Base-by-base conservation (phyloP, 2,113 vertebrate genomes). In the Cryptotis parvus region DNA sequence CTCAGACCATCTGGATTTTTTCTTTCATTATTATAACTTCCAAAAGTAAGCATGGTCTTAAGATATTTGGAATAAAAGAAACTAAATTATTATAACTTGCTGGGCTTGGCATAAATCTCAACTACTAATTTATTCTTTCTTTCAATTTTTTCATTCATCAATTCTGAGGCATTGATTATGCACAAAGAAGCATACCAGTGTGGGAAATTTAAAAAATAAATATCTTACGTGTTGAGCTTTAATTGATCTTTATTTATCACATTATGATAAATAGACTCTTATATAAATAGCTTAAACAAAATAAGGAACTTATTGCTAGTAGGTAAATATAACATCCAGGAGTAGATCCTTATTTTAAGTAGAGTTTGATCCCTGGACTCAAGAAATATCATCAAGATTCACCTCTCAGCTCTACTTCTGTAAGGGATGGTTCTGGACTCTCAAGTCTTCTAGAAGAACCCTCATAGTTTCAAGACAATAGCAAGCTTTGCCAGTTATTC, bases 1-100 rank as follows among this genome's bases (percentile, higher is more conserved):
- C 61, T 90, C 90, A 90, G 89, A 76, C 83, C 85, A 91, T 91
- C 84, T 95, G 84, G 37, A 6, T 52, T 29, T 65, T 9, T 65
- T 65, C 63, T 92, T 81, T 86, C 31, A 45, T 74, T 37, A 65
- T 12, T 74, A 52, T 83, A 45, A 84, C 91, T 92, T 65, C 37
- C 73, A 45, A 79, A 73, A 84, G 24, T 41, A 84, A 91, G 75
- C 14, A 26, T 68, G 41, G 29, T 4, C 22, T 66, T 37, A 94
- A 75, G 18, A 37, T n/a, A 68, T 4, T 63, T 43, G 84, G 55
- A 87, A 76, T 41, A 77, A 91, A 90, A 80, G 61, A 81, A 92
- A 63, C 14, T 24, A 29, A 74, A 92, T 55, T 80, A 37, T 39
- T 58, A 1, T 12, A 52, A 68, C 16, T 49, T 77, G n/a, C 22